Conservation (phyloP, 2,113 vertebrate species). For the Gobius niger region DNA sequence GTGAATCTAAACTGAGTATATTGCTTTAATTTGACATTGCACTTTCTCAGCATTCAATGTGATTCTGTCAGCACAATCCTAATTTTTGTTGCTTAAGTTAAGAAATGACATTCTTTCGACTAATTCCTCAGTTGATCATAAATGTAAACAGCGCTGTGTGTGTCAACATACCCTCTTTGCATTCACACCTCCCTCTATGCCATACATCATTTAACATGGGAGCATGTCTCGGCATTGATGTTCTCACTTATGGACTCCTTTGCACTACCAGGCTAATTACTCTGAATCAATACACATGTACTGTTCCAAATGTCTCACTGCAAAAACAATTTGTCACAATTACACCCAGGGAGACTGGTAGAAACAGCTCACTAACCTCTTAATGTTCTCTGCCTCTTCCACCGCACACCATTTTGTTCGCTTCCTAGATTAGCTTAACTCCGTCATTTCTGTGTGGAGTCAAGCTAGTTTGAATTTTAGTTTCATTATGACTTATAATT, state of each 20-base stretch:
- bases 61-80: too few species aligned
- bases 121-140: slow-evolving; percentile 29
- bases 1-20: too few species aligned
- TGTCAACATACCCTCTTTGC: not conserved
- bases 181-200: not conserved
- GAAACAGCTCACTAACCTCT: slow-evolving; percentile 1
- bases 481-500: too few species aligned
- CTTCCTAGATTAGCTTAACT: not conserved
- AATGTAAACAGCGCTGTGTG: not conserved
- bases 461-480: too few species aligned
- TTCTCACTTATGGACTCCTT: not conserved
- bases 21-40: too few species aligned
- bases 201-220: not conserved
- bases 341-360: not conserved
- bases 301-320: slow-evolving; percentile 9
- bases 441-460: too few species aligned
- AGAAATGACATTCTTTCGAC: not conserved
- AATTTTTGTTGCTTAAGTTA: too few species aligned
- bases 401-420: not conserved
- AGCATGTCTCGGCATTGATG: not conserved
- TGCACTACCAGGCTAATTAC: slow-evolving; percentile 6
- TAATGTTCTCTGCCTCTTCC: not conserved
- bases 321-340: slow-evolving; percentile 3
- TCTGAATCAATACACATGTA: slow-evolving; percentile 9
- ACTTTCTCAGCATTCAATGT: too few species aligned